These are phyloP conservation scores for Holocentrus rufus DNA, from an alignment of 2,797 vertebrate species.

Conservation along the genomic window DNA sequence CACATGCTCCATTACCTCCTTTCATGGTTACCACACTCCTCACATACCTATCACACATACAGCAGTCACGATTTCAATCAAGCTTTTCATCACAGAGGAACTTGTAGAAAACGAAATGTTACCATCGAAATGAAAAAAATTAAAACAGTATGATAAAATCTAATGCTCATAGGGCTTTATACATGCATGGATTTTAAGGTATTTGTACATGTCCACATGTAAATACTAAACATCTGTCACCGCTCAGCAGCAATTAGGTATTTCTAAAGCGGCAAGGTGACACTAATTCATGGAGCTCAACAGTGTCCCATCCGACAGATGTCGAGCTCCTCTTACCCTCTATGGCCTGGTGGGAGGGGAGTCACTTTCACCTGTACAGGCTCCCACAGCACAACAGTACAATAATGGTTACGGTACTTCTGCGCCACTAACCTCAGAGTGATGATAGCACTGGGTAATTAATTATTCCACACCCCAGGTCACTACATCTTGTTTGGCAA, in stretches of 20 bases:
- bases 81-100: constrained; percentile 24
- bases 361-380: constrained; percentile 49
- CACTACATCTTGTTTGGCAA: constrained; percentile 33
- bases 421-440: constrained; percentile 33
- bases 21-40: constrained; percentile 50
- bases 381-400: constrained; percentile 28
- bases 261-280: constrained; percentile 66
- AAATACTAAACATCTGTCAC: constrained; percentile 21
- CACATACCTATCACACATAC: constrained; percentile 48
- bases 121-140: not conserved
- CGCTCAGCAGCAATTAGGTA: constrained; percentile 42
- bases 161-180: not conserved
- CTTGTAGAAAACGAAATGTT: not conserved
- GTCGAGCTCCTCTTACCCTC: constrained; percentile 49
- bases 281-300: constrained; percentile 64
- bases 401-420: constrained; percentile 35
- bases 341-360: constrained; percentile 43
- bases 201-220: not conserved
- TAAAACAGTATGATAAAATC: not conserved
- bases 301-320: constrained; percentile 55
- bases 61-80: constrained; percentile 39
- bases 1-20: constrained; percentile 68
- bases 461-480: constrained; percentile 21
- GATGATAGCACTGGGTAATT: constrained; percentile 24
- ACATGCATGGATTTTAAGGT: constrained; percentile 1